Conservation (phyloP, 2,888 invertebrate genomes). For the Rotaria socialis region DNA sequence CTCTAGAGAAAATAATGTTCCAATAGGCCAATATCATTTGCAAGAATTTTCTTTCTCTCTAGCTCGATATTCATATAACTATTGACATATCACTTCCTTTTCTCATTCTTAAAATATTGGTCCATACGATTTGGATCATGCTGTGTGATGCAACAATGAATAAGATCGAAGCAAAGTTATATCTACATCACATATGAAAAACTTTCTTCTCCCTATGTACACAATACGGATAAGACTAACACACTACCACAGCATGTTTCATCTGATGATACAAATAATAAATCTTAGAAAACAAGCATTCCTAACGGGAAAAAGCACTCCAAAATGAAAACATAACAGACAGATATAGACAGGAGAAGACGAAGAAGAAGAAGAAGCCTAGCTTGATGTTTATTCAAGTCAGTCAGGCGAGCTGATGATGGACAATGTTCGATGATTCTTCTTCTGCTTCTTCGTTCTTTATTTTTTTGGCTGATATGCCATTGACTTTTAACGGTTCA, state of each 20-base stretch:
- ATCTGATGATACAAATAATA: conserved; percentile 21
- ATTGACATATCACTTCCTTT: conserved; percentile 15
- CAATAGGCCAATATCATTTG: not conserved
- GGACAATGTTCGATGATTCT: conserved; percentile 1
- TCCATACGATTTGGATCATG: conserved; percentile 21
- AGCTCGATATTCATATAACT: not conserved
- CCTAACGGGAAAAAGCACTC: conserved; percentile 6
- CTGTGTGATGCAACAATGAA: conserved; percentile 29
- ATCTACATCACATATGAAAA: not conserved
- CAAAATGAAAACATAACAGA: conserved; percentile 26
- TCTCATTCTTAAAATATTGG: not conserved
- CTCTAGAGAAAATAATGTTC: conserved; percentile 1
- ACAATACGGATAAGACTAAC: not conserved
- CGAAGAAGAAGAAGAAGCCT: not conserved
- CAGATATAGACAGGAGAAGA: not conserved
- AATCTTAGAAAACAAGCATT: conserved; percentile 18
- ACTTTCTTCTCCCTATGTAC: not conserved
- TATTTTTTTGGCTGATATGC: not conserved
- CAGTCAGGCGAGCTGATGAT: conserved; percentile 21
- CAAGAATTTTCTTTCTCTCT: not conserved
- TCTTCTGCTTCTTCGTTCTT: not conserved
- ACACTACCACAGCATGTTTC: not conserved
- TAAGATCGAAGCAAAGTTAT: not conserved
- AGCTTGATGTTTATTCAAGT: not conserved
- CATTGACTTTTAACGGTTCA: conserved; percentile 26